Percentiles rank a stretch among this genome's conserved stretches.
These are phyloP conservation scores for Pangasianodon gigas DNA, from an alignment of 2,113 vertebrate species.

Conservation along the genomic window DNA sequence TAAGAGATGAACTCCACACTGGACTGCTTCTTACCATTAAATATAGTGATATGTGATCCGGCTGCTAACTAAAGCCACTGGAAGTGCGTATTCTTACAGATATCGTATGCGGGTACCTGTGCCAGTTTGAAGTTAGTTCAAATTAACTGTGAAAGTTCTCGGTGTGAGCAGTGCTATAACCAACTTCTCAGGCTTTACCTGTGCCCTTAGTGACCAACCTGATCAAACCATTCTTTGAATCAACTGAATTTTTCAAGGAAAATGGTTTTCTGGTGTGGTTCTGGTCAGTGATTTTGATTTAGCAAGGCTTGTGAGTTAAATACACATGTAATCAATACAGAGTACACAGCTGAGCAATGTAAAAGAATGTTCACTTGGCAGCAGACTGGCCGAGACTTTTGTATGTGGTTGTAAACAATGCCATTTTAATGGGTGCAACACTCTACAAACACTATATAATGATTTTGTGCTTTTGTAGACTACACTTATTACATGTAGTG, in stretches of 20 bases:
- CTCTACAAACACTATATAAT: not conserved
- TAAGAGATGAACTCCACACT: not conserved
- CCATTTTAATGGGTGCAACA: not conserved
- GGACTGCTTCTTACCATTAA: not conserved
- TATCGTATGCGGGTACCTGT: not conserved
- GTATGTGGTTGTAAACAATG: not conserved
- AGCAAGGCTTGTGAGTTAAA: not conserved
- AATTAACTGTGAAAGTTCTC: not conserved
- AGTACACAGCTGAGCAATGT: not conserved
- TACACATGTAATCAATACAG: not conserved
- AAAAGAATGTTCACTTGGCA: not conserved
- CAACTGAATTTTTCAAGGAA: not conserved
- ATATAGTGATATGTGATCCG: not conserved
- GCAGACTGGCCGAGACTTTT: not conserved
- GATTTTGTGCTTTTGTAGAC: not conserved
- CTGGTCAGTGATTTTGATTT: not conserved
- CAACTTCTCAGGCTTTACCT: not conserved
- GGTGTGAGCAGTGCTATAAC: not conserved
- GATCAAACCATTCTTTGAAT: not conserved
- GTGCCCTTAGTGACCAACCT: not conserved
- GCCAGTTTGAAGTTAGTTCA: not conserved
- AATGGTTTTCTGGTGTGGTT: not conserved
- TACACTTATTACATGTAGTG: not conserved
- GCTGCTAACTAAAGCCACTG: not conserved
- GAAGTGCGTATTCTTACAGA: no score